A percentile compares a stretch with the other conserved stretches of the same genome.
Evolutionary conservation across 2,113 vertebrate genomes (phyloP).

Genomic region (Dromaius novaehollandiae): DNA sequence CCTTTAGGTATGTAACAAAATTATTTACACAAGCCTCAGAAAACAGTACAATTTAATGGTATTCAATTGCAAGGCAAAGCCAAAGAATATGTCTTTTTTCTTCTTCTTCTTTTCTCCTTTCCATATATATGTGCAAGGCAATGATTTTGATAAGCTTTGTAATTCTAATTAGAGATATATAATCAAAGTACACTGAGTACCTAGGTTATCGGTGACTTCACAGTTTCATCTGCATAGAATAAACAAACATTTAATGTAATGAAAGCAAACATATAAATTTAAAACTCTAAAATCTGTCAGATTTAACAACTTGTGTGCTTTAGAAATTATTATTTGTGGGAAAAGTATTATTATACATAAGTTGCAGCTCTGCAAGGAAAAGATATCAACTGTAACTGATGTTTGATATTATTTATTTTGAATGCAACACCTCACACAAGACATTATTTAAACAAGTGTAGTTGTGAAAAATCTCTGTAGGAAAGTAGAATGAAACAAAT

Average conservation of each 20-base stretch:
- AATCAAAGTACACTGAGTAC: background rate
- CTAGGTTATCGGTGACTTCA: background rate
- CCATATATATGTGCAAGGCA: background rate
- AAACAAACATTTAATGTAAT: background rate
- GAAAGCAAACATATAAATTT: background rate
- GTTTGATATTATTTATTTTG: background rate
- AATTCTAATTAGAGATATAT: background rate
- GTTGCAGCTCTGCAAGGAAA: background rate
- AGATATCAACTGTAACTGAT: background rate
- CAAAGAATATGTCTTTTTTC: background rate
- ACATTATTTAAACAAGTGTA: background rate
- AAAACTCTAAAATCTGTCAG: background rate
- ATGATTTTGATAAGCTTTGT: background rate
- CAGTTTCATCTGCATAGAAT: background rate
- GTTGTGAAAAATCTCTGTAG: background rate
- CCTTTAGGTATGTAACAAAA: background rate
- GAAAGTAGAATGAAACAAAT: background rate
- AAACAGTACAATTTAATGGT: background rate
- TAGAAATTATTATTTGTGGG: background rate
- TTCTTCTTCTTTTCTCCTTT: background rate
- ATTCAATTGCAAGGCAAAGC: background rate
- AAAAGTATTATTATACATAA: background rate
- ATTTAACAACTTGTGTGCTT: background rate
- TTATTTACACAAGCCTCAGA: background rate
- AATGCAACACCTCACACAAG: background rate